Percentiles rank a stretch among this genome's conserved stretches.
Conservation (phyloP, 2,113 vertebrate genomes). For the Tragulus kanchil region DNA sequence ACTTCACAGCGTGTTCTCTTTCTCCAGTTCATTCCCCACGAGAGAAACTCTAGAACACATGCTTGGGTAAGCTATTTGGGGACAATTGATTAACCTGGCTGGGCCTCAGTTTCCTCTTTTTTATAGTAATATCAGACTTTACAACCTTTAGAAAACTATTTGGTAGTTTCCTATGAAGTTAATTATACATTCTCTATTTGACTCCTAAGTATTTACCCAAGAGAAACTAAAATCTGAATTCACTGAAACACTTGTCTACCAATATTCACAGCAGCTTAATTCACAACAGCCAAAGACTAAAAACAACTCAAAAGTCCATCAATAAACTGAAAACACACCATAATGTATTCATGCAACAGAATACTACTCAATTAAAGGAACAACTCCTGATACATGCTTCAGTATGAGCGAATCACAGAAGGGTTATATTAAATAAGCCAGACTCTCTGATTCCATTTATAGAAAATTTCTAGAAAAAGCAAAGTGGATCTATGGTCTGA, state of each 20-base stretch:
- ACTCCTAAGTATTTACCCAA: conserved; percentile 21
- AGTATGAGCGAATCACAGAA: not conserved
- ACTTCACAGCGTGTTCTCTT: not conserved
- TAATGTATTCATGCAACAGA: not conserved
- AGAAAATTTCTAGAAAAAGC: conserved; percentile 34
- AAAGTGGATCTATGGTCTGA: not conserved
- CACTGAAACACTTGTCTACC: not conserved
- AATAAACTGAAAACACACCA: not conserved
- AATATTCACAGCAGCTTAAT: conserved; percentile 49
- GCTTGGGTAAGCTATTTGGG: not conserved
- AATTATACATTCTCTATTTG: not conserved
- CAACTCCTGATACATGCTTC: not conserved
- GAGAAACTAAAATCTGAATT: conserved; percentile 58
- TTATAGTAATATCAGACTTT: not conserved
- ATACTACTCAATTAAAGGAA: not conserved
- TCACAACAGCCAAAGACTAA: conserved; percentile 2
- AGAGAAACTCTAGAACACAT: not conserved
- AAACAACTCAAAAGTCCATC: not conserved
- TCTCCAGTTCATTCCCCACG: not conserved
- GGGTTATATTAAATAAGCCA: not conserved
- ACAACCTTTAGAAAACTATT: conserved; percentile 47
- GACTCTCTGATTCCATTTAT: not conserved
- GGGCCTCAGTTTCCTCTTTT: conserved; percentile 47
- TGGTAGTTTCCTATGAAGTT: conserved; percentile 44
- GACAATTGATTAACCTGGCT: not conserved